Percentiles rank a stretch among this genome's conserved stretches.
phyloP scores from a whole-genome alignment of 2,888 invertebrate species.

The Polydrusus cervinus region DNA sequence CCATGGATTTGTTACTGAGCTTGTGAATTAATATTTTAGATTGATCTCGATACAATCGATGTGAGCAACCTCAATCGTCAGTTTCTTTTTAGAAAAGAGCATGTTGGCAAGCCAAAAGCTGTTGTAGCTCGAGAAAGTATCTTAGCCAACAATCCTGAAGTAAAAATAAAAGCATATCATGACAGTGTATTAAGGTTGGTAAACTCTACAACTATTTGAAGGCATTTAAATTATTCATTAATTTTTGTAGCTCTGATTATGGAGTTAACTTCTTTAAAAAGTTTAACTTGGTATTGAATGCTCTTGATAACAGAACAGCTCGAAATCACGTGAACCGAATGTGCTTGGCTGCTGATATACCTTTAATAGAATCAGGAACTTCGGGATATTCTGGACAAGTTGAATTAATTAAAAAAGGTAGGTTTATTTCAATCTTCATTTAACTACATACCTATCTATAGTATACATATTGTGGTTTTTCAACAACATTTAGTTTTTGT shows the following conservation, averaged over 20 bases:
- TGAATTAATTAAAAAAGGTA: constrained; percentile 55
- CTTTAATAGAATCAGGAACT: constrained; percentile 97
- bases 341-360: constrained; percentile 96
- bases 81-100: constrained; percentile 98
- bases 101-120: constrained; percentile 98
- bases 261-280: constrained; percentile 93
- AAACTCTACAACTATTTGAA: constrained; percentile 51
- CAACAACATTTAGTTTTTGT: too few species aligned
- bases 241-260: constrained; percentile 83
- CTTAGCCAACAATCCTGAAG: constrained; percentile 89
- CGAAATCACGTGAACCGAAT: constrained; percentile 99
- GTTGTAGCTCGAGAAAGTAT: constrained; percentile 93
- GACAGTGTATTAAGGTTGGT: constrained; percentile 93
- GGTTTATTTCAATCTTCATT: background rate
- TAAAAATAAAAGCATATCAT: constrained; percentile 91
- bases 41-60: constrained; percentile 99
- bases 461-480: too few species aligned
- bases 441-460: too few species aligned
- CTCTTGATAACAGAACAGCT: constrained; percentile 96
- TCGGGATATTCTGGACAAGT: constrained; percentile 98
- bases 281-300: constrained; percentile 95
- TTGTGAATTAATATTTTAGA: constrained; percentile 77
- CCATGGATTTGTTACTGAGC: too few species aligned
- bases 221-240: constrained; percentile 12
- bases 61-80: constrained; percentile 99